Conservation (phyloP, 2,888 invertebrate species). For the Aspidiotus destructor region DNA sequence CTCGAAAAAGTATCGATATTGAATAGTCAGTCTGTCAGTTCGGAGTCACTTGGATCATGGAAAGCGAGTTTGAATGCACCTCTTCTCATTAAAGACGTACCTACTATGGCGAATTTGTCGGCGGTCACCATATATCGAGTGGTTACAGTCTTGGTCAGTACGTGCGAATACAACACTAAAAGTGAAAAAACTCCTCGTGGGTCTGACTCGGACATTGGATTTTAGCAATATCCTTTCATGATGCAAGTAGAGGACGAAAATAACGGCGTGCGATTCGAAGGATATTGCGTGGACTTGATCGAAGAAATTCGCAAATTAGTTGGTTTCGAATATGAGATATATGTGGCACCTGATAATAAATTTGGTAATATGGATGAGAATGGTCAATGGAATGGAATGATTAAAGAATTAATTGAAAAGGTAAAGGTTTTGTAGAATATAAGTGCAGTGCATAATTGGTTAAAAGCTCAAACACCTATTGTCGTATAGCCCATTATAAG, state of each 20-base stretch:
- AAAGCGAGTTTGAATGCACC: conserved; percentile 61
- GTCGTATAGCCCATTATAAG: too few species aligned
- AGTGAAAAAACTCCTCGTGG: not conserved
- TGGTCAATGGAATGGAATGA: conserved; percentile 75
- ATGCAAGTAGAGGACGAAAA: conserved; percentile 53
- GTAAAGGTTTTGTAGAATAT: conserved; percentile 37
- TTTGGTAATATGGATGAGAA: conserved; percentile 74
- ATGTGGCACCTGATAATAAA: conserved; percentile 65
- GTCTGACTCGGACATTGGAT: not conserved
- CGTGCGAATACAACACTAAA: conserved; percentile 3
- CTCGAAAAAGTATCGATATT: conserved; percentile 60
- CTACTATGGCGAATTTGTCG: conserved; percentile 61
- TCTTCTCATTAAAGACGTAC: conserved; percentile 55
- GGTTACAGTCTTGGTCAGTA: conserved; percentile 63
- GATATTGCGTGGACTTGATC: conserved; percentile 91
- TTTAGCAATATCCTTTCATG: conserved; percentile 71
- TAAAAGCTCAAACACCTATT: too few species aligned
- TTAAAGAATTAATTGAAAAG: conserved; percentile 69
- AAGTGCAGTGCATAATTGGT: too few species aligned
- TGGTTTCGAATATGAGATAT: conserved; percentile 83
- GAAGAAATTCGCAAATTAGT: conserved; percentile 73
- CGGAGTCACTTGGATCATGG: conserved; percentile 64
- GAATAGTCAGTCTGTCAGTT: conserved; percentile 62
- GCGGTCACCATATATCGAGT: conserved; percentile 78
- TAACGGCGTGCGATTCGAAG: conserved; percentile 45